Conservation (phyloP, 1,140 invertebrate species). For the Monochamus saltuarius region DNA sequence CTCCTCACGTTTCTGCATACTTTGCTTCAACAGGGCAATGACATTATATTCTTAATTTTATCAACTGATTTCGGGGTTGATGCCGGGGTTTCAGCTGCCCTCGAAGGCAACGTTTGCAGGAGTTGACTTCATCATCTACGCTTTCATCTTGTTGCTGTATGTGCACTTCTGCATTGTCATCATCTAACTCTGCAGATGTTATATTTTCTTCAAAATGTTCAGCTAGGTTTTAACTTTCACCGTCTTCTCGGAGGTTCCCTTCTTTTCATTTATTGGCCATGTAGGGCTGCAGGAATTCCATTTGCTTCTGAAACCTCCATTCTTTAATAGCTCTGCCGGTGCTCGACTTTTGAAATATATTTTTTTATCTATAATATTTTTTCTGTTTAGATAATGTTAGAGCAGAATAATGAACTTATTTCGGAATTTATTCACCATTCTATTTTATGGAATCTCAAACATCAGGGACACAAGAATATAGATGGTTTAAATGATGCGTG, state of each 20-base stretch:
- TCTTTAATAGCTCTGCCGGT: slow-evolving; percentile 7
- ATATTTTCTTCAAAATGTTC: slow-evolving; percentile 11
- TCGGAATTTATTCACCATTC: slow-evolving; percentile 8
- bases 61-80: background rate
- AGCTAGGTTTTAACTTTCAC: background rate
- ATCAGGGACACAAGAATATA: slow-evolving; percentile 28
- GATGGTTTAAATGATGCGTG: slow-evolving; percentile 27
- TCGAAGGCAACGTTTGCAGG: background rate
- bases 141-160: background rate
- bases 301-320: slow-evolving; percentile 21
- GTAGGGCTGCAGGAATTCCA: slow-evolving; percentile 15
- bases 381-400: too few relatives aligned
- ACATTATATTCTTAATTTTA: slow-evolving; percentile 4
- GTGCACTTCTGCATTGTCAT: background rate
- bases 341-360: slow-evolving; percentile 12
- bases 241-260: slow-evolving; percentile 9
- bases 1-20: background rate
- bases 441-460: slow-evolving; percentile 29
- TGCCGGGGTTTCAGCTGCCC: background rate
- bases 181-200: background rate
- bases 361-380: slow-evolving; percentile 3
- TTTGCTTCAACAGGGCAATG: slow-evolving; percentile 1
- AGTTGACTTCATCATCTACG: too few relatives aligned
- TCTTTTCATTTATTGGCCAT: slow-evolving; percentile 14
- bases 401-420: too few relatives aligned